Evolutionary conservation across 2,797 vertebrate genomes (phyloP).

Genomic region (Apogon talboti): DNA sequence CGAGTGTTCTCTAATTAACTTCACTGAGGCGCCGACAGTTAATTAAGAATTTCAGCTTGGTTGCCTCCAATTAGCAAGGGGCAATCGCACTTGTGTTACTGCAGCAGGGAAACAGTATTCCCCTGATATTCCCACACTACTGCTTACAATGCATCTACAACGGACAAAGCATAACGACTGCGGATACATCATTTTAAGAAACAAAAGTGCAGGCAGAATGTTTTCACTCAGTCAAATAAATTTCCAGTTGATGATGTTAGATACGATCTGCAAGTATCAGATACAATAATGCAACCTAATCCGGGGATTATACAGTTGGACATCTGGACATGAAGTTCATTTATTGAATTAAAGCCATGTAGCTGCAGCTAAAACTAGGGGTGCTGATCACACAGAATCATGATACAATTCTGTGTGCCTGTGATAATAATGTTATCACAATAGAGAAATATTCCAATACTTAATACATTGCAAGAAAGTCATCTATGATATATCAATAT

Average conservation of each 20-base stretch:
- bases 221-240: conserved; percentile 19
- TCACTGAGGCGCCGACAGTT: conserved; percentile 86
- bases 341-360: conserved; percentile 1
- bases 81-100: conserved; percentile 78
- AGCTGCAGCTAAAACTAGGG: conserved; percentile 5
- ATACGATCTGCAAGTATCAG: not conserved
- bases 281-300: conserved; percentile 2
- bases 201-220: conserved; percentile 26
- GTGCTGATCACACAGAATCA: too few relatives aligned
- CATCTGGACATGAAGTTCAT: not conserved
- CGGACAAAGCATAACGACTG: conserved; percentile 47
- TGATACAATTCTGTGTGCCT: too few relatives aligned
- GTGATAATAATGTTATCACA: too few relatives aligned
- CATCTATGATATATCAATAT: too few relatives aligned
- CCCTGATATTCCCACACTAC: conserved; percentile 67
- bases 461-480: too few relatives aligned
- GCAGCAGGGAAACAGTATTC: conserved; percentile 74
- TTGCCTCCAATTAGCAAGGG: conserved; percentile 87
- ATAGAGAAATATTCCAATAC: too few relatives aligned
- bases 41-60: conserved; percentile 90
- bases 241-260: not conserved
- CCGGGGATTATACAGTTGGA: not conserved
- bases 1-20: conserved; percentile 89
- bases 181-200: conserved; percentile 17
- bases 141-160: conserved; percentile 67